These are phyloP conservation scores for Pseudopodoces humilis DNA, from an alignment of 2,113 vertebrate species.

Conservation along the genomic window DNA sequence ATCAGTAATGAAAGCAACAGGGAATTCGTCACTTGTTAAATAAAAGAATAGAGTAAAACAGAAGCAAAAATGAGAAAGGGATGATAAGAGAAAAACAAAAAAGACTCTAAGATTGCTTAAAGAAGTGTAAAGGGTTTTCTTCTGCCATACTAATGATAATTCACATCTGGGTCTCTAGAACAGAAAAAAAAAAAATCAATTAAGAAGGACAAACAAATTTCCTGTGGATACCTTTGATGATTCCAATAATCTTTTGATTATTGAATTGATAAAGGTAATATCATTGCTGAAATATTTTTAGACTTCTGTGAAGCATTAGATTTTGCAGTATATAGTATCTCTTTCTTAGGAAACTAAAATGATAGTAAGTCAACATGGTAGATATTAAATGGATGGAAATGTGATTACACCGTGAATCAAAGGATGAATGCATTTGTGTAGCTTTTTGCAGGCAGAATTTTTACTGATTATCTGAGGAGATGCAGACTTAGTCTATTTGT, in stretches of 20 bases:
- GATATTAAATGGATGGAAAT: background rate
- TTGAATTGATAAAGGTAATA: background rate
- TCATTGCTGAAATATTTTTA: background rate
- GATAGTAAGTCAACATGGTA: background rate
- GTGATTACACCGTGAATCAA: background rate
- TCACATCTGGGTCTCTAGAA: background rate
- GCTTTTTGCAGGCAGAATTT: background rate
- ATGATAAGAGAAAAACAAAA: background rate
- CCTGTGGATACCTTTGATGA: background rate
- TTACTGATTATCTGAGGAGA: background rate
- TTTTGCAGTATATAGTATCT: background rate
- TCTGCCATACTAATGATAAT: background rate
- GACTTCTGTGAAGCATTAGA: background rate
- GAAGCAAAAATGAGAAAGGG: background rate
- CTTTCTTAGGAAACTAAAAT: background rate
- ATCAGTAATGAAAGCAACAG: slow-evolving; percentile 14
- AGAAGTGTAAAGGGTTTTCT: background rate
- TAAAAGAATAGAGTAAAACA: background rate
- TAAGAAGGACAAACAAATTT: background rate
- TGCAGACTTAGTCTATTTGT: background rate
- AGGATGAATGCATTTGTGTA: background rate
- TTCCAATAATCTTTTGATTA: background rate
- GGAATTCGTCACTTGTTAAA: background rate
- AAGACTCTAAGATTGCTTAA: background rate
- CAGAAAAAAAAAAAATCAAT: background rate